Evolutionary conservation across 2,797 vertebrate species (phyloP).

Genomic region (Poecilia wingei): DNA sequence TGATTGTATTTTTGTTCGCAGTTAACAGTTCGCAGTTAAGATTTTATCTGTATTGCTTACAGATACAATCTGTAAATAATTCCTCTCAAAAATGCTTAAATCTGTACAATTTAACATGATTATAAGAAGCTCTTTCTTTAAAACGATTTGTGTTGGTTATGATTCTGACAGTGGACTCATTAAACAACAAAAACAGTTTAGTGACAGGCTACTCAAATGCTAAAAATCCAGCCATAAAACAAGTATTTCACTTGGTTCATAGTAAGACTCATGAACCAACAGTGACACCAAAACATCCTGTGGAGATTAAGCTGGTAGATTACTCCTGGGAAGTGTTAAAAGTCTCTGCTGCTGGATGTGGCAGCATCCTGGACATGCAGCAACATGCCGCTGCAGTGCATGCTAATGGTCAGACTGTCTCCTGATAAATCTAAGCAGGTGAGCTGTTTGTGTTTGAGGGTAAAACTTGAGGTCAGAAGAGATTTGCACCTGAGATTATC

Average conservation of each 20-base stretch:
- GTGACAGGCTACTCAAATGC: not conserved
- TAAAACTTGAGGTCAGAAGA: conserved; percentile 23
- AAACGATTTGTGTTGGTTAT: not conserved
- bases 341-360: conserved; percentile 37
- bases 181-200: not conserved
- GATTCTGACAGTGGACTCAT: not conserved
- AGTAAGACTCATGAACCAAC: not conserved
- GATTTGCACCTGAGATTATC: conserved; percentile 45
- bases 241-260: not conserved
- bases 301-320: conserved; percentile 36
- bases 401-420: conserved; percentile 68
- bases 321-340: conserved; percentile 57
- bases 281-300: conserved; percentile 18
- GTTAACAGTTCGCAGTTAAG: not conserved
- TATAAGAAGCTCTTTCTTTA: not conserved
- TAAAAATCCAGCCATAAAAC: not conserved
- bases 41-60: too few species aligned
- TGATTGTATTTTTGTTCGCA: not conserved
- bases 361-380: conserved; percentile 56
- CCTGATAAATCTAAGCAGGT: conserved; percentile 53
- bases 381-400: conserved; percentile 57
- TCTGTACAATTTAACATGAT: not conserved
- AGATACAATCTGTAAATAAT: not conserved
- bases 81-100: not conserved
- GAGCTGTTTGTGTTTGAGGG: conserved; percentile 42